Evolutionary conservation across 2,797 vertebrate species (phyloP), one percentile per base, ranked within the genome.

Genomic region (Calcarius lapponicus): DNA sequence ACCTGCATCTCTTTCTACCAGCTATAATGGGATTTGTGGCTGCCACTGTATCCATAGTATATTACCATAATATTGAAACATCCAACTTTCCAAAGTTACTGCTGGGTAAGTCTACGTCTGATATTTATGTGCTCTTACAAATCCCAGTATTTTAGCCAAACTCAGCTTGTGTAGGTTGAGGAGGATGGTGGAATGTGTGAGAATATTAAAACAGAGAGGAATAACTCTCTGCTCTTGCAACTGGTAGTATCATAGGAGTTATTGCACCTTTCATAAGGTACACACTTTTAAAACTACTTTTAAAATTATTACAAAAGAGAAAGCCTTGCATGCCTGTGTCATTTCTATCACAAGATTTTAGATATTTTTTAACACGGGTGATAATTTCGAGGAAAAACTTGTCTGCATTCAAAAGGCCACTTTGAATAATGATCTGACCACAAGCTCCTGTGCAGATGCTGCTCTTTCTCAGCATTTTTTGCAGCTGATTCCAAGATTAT

Each of bases 31-130:
- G 99, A 18, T 99, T 99, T 92, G 98, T 99, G 28, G 99, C 99
- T 58, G 99, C 99, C 3, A 99, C 98, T 1, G 99, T 99, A 4
- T 99, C 99, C 7, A 99, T 99, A 73, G 99, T 99, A 28, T 99
- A 99, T 94, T 99, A 99, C 80, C 99, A 99, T 96, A 99, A 99
- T 92, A 99, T 99, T 26, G 99, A 99, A 97, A 99, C 99, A 9
- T 99, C 99, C 73, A 99, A 99, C 97, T 99, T 99, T 89, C 99
- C 99, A 57, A 99, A 99, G 96, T 97, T 99, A 75, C 98, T 99
- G 67, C 97, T 99, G 29, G 99, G 99, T 99, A 97, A 98, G 98
- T 95, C 54, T 60, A 51, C 28, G 5, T 67, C 54, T 85, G 34
- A 6, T 54, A 47, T 50, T 84, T 47, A 34, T 26, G 6, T n/a